These are phyloP conservation scores for Conomelus anceps DNA, from an alignment of 2,888 invertebrate species.

Conservation along the genomic window DNA sequence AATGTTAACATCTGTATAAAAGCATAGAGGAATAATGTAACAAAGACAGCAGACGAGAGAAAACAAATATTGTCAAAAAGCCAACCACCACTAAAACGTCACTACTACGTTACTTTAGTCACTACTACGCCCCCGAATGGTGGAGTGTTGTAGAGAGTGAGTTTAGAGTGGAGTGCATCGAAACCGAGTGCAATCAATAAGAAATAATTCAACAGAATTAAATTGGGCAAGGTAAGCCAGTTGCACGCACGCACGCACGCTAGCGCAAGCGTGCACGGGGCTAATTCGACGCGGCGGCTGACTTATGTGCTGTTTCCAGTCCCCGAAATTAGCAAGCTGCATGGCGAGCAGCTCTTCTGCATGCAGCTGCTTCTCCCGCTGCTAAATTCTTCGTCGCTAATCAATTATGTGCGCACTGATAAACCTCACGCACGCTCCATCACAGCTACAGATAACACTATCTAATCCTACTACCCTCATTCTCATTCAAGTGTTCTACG, in stretches of 20 bases:
- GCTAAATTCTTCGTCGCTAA: neutral
- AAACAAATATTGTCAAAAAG: neutral
- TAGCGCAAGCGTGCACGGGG: neutral
- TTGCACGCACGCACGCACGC: neutral
- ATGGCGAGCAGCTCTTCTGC: neutral
- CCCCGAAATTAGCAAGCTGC: neutral
- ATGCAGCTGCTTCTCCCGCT: neutral
- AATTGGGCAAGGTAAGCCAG: neutral
- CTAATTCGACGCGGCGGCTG: neutral
- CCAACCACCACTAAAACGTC: neutral
- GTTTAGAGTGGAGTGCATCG: neutral
- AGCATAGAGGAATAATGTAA: neutral
- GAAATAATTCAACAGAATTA: neutral
- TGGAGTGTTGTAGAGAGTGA: neutral
- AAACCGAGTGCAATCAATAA: neutral
- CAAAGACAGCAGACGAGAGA: neutral
- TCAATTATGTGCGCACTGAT: neutral
- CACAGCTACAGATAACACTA: neutral
- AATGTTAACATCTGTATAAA: too few species aligned
- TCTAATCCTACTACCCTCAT: neutral
- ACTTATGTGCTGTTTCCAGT: neutral
- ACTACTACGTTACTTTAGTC: too few species aligned
- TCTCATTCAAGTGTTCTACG: neutral
- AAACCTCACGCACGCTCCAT: neutral
- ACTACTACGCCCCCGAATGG: too few species aligned